A percentile compares a stretch with the other conserved stretches of the same genome.
These are phyloP conservation scores for Nymphalis polychloros DNA, from an alignment of 2,888 invertebrate species.

Conservation along the genomic window DNA sequence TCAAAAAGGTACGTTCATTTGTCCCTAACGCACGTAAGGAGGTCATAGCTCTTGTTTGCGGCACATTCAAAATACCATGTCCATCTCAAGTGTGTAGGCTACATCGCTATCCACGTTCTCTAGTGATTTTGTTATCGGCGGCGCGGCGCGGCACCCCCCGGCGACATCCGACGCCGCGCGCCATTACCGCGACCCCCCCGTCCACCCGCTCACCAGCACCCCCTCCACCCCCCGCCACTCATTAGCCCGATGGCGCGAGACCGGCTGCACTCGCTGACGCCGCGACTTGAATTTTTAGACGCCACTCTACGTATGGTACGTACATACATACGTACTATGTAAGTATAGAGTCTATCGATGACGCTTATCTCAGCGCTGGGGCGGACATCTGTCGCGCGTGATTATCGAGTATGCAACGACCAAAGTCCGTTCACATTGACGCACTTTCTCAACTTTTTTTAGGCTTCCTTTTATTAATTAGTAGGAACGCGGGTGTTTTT, in stretches of 20 bases:
- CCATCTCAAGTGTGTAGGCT: constrained; percentile 44
- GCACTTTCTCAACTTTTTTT: constrained; percentile 37
- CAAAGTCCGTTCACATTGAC: constrained; percentile 29
- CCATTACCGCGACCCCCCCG: constrained; percentile 64
- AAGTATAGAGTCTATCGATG: constrained; percentile 23
- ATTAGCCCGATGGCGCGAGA: constrained; percentile 69
- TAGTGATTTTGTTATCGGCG: constrained; percentile 81
- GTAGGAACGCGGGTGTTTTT: background rate
- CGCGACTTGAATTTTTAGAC: constrained; percentile 70
- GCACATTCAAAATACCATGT: constrained; percentile 28
- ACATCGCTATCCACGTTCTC: constrained; percentile 58
- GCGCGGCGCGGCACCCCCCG: constrained; percentile 69
- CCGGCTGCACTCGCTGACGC: constrained; percentile 64
- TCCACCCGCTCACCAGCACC: constrained; percentile 45
- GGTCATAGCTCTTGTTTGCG: background rate
- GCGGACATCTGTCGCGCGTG: constrained; percentile 25
- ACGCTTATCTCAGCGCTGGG: constrained; percentile 21
- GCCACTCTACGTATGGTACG: constrained; percentile 40
- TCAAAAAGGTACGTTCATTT: no score
- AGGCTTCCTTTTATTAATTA: constrained; percentile 2
- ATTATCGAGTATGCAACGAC: constrained; percentile 19
- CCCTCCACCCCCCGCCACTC: constrained; percentile 51
- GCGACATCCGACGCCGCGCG: constrained; percentile 78
- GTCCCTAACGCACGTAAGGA: no score
- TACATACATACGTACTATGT: constrained; percentile 33